phyloP scores from a whole-genome alignment of 2,113 vertebrate species.

The Cynopterus brachyotis region DNA sequence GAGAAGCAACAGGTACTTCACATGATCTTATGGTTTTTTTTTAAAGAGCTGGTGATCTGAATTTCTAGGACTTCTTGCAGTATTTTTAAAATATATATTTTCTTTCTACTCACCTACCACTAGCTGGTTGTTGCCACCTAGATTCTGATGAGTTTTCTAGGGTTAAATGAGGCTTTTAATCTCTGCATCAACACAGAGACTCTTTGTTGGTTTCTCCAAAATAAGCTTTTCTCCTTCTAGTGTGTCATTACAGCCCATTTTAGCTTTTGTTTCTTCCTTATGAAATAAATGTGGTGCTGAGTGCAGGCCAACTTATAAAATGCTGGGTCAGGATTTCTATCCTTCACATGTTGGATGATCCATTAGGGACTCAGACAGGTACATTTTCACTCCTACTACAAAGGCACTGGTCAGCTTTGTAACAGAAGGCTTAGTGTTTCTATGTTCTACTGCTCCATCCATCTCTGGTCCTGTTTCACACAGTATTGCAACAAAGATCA shows the following conservation, averaged over 20 bases:
- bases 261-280: slow-evolving; percentile 51
- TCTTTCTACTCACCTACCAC: neutral
- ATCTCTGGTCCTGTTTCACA: slow-evolving; percentile 47
- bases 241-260: slow-evolving; percentile 50
- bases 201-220: slow-evolving; percentile 74
- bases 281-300: slow-evolving; percentile 67
- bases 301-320: slow-evolving; percentile 89
- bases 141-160: neutral
- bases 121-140: neutral
- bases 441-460: slow-evolving; percentile 52
- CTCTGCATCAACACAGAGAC: slow-evolving; percentile 65
- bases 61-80: neutral
- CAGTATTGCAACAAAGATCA: slow-evolving; percentile 76
- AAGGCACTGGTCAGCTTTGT: slow-evolving; percentile 82
- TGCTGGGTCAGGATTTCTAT: slow-evolving; percentile 91
- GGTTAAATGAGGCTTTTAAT: slow-evolving; percentile 40
- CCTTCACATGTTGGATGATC: slow-evolving; percentile 91
- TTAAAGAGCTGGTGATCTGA: neutral
- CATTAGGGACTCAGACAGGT: slow-evolving; percentile 88
- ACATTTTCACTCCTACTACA: slow-evolving; percentile 88
- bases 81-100: neutral
- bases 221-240: slow-evolving; percentile 74
- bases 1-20: neutral
- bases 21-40: neutral
- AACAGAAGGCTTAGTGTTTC: slow-evolving; percentile 51